Evolutionary conservation across 2,797 vertebrate species (phyloP), one percentile per base, ranked within the genome.

Genomic region (Tokudaia muenninki): DNA sequence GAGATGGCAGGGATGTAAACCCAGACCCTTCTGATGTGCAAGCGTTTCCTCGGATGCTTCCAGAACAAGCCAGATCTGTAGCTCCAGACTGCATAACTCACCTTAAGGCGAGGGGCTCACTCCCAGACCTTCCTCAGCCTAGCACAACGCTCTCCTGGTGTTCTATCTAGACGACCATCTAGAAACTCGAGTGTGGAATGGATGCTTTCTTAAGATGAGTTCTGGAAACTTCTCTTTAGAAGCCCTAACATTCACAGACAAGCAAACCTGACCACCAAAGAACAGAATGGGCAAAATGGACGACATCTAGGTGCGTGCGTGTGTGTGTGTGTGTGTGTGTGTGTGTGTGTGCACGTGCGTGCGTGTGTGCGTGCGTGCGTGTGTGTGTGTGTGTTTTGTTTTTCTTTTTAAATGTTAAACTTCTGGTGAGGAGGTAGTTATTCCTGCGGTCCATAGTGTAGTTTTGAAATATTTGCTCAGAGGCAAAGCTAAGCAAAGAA

Each of bases 401-500:
- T 31, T 31, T 67, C n/a, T 72, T 37, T 72, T 37, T 82, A 50
- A 21, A 72, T 52, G 63, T 91, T 90, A 94, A 74, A 59, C 72
- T 91, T 67, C 92, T 37, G 19, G 92, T 74, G 81, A 96, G 92
- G n/a, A 94, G 83, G 80, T 63, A 67, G 92, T 97, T 94, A 78
- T 94, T 88, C 88, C 92, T 44, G 44, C 47, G 52, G 78, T 92
- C 57, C 52, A 34, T 55, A 52, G 83, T 65, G 74, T 22, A 92
- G 95, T 92, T 97, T 96, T 97, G 96, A 97, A 98, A 97, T 97
- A 96, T 91, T 94, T 93, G n/a, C 74, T 29, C 52, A 80, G 84
- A 96, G 74, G 89, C 87, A 31, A 65, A 79, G 94, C 95, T 95
- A 96, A 95, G 47, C 1, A 88, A 96, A 88, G 74, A 96, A 96